phyloP scores from a whole-genome alignment of 2,888 invertebrate genomes.

The Lasioglossum pauxillum region DNA sequence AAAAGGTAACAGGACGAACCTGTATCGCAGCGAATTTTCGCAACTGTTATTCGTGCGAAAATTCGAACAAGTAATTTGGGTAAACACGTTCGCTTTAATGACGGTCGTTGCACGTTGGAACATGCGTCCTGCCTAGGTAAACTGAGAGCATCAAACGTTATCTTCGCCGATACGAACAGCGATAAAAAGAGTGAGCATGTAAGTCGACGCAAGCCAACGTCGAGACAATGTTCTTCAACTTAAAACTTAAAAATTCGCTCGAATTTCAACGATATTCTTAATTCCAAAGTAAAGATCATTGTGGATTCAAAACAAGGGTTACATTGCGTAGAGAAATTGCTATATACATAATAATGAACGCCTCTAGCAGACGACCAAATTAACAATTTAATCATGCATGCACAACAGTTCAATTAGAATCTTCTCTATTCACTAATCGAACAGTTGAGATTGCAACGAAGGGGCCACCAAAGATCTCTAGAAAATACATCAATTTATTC shows the following conservation, averaged over 20 bases:
- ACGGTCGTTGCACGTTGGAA: slow-evolving; percentile 42
- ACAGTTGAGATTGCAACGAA: not conserved
- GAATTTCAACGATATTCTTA: not conserved
- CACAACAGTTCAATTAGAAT: not conserved
- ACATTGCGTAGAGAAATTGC: not conserved
- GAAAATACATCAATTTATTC: not conserved
- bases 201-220: not conserved
- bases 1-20: not conserved
- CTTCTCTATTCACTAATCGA: not conserved
- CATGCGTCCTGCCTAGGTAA: slow-evolving; percentile 59
- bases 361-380: not conserved
- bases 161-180: slow-evolving; percentile 11
- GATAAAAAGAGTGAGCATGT: not conserved
- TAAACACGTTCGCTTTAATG: not conserved
- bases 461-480: not conserved
- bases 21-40: not conserved
- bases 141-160: slow-evolving; percentile 57
- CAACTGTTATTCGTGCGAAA: not conserved
- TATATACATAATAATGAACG: too few relatives aligned
- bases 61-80: not conserved
- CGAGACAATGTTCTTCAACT: not conserved
- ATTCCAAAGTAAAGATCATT: not conserved
- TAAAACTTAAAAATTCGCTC: not conserved
- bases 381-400: not conserved
- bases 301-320: not conserved